These are phyloP conservation scores for Ceuthmochares aereus DNA, from an alignment of 2,113 vertebrate genomes.

Conservation along the genomic window DNA sequence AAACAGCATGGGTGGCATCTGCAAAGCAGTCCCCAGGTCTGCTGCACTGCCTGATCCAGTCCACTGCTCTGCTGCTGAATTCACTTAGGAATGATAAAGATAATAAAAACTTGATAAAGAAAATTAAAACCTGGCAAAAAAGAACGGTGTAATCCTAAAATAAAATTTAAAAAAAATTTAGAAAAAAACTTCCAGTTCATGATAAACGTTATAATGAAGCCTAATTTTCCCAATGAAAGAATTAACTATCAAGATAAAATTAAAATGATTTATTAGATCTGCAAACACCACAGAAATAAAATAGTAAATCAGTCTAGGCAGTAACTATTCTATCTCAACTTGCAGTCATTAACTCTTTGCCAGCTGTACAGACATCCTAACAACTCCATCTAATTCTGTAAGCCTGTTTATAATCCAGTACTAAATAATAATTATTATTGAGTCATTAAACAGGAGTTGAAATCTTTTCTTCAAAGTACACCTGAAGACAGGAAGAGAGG, in stretches of 20 bases:
- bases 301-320: conserved; percentile 55
- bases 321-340: conserved; percentile 53
- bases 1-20: background rate
- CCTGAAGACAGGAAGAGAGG: conserved; percentile 75
- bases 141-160: conserved; percentile 37
- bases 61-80: background rate
- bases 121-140: conserved; percentile 30
- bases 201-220: conserved; percentile 59
- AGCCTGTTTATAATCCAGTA: conserved; percentile 74
- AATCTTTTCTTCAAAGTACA: conserved; percentile 77
- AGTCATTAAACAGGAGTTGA: conserved; percentile 83
- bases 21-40: background rate
- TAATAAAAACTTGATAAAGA: conserved; percentile 10
- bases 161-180: background rate
- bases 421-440: conserved; percentile 70
- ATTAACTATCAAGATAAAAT: conserved; percentile 71
- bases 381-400: conserved; percentile 80
- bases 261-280: conserved; percentile 74
- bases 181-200: conserved; percentile 6
- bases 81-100: background rate
- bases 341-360: conserved; percentile 74
- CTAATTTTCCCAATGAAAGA: conserved; percentile 75
- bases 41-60: background rate
- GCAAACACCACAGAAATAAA: conserved; percentile 67
- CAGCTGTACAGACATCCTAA: conserved; percentile 71